Evolutionary conservation across 2,797 vertebrate species (phyloP).

Genomic region (Hoplostethus mediterraneus): DNA sequence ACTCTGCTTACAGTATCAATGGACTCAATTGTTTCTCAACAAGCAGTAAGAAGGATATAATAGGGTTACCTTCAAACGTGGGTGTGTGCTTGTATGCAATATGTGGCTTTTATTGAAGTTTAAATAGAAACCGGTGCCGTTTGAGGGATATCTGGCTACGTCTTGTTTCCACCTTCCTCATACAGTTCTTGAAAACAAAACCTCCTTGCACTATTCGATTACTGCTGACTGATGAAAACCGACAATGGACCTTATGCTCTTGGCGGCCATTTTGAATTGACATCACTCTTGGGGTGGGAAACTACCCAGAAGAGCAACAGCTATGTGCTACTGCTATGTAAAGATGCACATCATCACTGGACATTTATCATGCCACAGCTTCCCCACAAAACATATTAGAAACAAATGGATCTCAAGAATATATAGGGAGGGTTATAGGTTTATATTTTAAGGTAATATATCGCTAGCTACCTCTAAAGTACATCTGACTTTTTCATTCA

Average conservation of each 20-base stretch:
- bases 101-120: not conserved
- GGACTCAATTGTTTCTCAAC: conserved; percentile 12
- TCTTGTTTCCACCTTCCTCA: conserved; percentile 15
- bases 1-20: conserved; percentile 27
- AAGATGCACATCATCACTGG: too few relatives aligned
- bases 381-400: too few relatives aligned
- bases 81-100: not conserved
- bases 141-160: too few relatives aligned
- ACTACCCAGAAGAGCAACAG: too few relatives aligned
- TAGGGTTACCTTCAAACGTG: not conserved
- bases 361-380: not conserved
- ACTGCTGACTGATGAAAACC: not conserved
- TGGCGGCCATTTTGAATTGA: conserved; percentile 12
- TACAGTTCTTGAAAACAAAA: conserved; percentile 23
- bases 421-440: too few relatives aligned
- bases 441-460: too few relatives aligned
- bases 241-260: conserved; percentile 1
- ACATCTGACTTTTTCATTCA: too few relatives aligned
- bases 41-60: conserved; percentile 14
- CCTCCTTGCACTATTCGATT: not conserved
- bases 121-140: not conserved
- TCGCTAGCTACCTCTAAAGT: too few relatives aligned
- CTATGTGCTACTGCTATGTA: too few relatives aligned
- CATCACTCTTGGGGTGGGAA: not conserved
- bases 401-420: too few relatives aligned